Evolutionary conservation across 2,888 invertebrate species (phyloP), one percentile per base, ranked within the genome.

Genomic region (Nomada ruficornis): DNA sequence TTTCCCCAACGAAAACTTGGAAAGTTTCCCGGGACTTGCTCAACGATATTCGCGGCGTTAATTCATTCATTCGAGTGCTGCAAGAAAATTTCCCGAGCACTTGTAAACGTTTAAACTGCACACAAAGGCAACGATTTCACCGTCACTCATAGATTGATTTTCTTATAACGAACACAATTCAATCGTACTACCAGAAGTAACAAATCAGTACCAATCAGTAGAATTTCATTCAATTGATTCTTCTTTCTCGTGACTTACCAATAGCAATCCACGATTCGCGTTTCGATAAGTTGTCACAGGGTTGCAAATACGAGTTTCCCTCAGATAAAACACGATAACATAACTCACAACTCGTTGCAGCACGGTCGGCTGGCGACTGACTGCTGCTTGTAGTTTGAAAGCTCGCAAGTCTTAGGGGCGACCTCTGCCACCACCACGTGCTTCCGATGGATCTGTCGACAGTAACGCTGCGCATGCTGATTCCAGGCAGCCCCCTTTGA

Each of bases 311-410:
- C 20, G 50, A 55, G n/a, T 47, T 18, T 11, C 42, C 0, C 7
- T 36, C 9, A 20, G 20, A 36, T 52, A 29, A 62, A 71, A 63
- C 80, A 62, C 77, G 62, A 81, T 59, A 73, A 86, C 77, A 80
- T 84, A 87, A 88, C 85, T 86, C 86, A 88, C 87, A 84, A 77
- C 82, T 89, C 83, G 23, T 82, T 86, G 86, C 78, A 79, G 81
- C 84, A 88, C 90, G 89, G 91, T 86, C 92, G 89, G 90, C 86
- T 88, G 91, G 84, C 89, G 89, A 92, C 92, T 91, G 91, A 90
- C 90, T 90, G 85, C 86, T 90, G 85, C 86, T 86, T 77, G 65
- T 77, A 86, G 86, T 90, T 91, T 84, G 89, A 89, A 89, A 89
- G 89, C 92, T 89, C 86, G 89, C 90, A 54, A 77, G 83, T 75